Evolutionary conservation across 2,797 vertebrate species (phyloP).

Genomic region (Bucorvus abyssinicus): DNA sequence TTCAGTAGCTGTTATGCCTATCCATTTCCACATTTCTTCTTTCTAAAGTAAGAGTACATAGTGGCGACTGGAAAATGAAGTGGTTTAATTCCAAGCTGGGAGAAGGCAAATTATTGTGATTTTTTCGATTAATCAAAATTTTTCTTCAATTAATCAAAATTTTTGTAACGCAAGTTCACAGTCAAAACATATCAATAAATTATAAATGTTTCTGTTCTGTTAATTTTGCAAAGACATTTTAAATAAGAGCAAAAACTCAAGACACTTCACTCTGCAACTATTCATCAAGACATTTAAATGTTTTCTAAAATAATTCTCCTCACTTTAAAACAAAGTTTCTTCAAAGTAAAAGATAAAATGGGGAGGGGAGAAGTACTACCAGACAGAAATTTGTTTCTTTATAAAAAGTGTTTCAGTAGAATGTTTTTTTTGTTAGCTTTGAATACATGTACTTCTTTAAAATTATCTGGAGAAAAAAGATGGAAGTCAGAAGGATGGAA

Average conservation of each 20-base stretch:
- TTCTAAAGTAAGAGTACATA: not conserved
- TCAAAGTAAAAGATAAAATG: not conserved
- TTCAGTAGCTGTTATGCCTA: not conserved
- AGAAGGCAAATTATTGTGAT: not conserved
- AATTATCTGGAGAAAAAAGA: constrained; percentile 15
- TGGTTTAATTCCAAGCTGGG: not conserved
- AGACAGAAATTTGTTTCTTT: not conserved
- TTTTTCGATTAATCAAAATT: not conserved
- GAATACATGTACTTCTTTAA: not conserved
- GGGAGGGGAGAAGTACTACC: not conserved
- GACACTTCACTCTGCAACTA: not conserved
- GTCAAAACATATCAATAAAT: not conserved
- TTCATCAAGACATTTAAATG: not conserved
- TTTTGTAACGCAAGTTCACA: not conserved
- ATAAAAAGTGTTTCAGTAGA: not conserved
- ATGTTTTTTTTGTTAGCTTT: not conserved
- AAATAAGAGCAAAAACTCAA: constrained; percentile 28
- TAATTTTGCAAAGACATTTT: constrained; percentile 30
- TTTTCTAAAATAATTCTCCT: constrained; percentile 14
- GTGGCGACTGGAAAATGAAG: not conserved
- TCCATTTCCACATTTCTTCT: not conserved
- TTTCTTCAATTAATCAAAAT: not conserved
- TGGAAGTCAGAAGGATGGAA: not conserved
- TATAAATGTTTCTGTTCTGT: not conserved
- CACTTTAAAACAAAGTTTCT: not conserved